phyloP scores from a whole-genome alignment of 2,797 vertebrate genomes.

The Sarcophilus harrisii region DNA sequence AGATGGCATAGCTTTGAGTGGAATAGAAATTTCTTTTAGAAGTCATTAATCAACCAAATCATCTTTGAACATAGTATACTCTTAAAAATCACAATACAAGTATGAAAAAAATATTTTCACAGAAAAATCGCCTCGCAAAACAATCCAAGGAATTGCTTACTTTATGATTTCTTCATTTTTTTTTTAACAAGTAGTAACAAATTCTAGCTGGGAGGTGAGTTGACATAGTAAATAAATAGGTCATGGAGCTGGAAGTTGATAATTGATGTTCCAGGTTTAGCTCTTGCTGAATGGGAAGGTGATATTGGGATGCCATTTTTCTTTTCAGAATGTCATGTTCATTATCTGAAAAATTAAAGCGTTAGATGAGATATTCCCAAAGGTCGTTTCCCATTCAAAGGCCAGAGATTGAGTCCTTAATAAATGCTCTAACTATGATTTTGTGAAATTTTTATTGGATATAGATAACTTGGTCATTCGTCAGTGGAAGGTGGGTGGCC shows the following conservation, averaged over 20 bases:
- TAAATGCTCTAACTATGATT: not conserved
- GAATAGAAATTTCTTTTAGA: constrained; percentile 47
- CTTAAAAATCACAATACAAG: not conserved
- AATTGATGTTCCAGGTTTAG: not conserved
- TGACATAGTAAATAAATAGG: too few relatives aligned
- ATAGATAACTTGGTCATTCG: not conserved
- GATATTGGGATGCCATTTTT: not conserved
- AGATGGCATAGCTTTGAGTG: constrained; percentile 32
- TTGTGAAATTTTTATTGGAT: not conserved
- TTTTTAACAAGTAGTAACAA: constrained; percentile 19
- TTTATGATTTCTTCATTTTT: constrained; percentile 25
- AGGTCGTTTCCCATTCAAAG: not conserved
- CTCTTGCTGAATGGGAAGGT: not conserved
- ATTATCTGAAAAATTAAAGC: not conserved
- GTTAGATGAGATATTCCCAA: not conserved
- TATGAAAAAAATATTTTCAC: not conserved
- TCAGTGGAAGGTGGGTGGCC: not conserved
- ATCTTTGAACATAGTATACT: constrained; percentile 36
- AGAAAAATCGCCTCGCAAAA: constrained; percentile 9
- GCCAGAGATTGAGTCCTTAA: not conserved
- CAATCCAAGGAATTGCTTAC: not conserved
- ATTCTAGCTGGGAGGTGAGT: constrained; percentile 26
- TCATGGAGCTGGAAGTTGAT: not conserved
- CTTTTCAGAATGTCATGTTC: not conserved
- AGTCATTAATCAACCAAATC: constrained; percentile 52